phyloP scores from a whole-genome alignment of 2,113 vertebrate genomes.

The Platysternon megacephalum region DNA sequence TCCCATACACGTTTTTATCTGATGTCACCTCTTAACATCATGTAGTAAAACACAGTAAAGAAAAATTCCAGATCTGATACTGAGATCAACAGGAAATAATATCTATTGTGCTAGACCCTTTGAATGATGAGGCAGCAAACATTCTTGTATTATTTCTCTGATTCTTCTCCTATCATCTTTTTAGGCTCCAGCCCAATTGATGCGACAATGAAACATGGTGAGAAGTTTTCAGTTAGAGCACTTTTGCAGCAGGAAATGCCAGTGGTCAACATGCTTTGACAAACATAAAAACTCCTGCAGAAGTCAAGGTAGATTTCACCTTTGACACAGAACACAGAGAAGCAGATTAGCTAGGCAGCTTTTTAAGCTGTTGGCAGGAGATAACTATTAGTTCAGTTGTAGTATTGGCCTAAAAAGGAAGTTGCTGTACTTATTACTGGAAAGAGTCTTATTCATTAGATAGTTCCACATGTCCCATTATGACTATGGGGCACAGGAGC shows the following conservation, averaged over 20 bases:
- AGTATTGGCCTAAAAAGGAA: constrained; percentile 69
- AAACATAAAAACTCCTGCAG: background rate
- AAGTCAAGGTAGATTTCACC: constrained; percentile 57
- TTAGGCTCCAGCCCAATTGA: background rate
- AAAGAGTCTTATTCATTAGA: constrained; percentile 75
- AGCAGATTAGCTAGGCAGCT: constrained; percentile 68
- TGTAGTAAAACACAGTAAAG: background rate
- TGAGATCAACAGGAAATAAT: background rate
- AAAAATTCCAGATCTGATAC: background rate
- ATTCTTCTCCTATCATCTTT: background rate
- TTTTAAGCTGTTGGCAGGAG: constrained; percentile 67
- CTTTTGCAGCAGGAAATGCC: background rate
- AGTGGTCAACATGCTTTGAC: background rate
- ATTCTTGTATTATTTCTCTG: background rate
- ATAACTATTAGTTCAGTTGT: constrained; percentile 68
- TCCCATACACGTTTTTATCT: background rate
- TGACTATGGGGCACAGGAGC: constrained; percentile 64
- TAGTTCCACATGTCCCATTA: constrained; percentile 74
- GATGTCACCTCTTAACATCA: background rate
- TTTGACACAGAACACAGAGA: constrained; percentile 46
- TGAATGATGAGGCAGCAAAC: background rate
- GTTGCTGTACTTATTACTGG: constrained; percentile 80
- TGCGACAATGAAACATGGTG: background rate
- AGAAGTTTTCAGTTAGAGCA: background rate
- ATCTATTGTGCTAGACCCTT: background rate